These are phyloP conservation scores for Dione vanillae DNA, from an alignment of 2,888 invertebrate species.

Conservation along the genomic window DNA sequence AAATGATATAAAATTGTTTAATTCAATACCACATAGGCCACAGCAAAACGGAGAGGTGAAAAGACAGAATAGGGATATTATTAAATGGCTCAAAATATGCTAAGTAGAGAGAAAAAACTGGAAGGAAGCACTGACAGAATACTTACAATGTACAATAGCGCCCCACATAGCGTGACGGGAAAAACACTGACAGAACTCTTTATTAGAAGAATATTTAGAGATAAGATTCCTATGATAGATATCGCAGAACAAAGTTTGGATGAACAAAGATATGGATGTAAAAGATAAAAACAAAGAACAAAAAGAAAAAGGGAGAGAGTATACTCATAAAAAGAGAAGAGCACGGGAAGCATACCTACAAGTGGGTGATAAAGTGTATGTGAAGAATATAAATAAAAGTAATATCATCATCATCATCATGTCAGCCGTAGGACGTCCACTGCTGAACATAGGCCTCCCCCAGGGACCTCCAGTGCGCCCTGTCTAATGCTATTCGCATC, in stretches of 20 bases:
- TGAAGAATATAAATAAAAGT: constrained; percentile 35
- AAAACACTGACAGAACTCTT: no score
- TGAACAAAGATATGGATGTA: constrained; percentile 36
- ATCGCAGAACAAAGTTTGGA: constrained; percentile 34
- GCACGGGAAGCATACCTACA: constrained; percentile 23
- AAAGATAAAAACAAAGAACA: constrained; percentile 39
- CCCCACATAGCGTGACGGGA: constrained; percentile 52
- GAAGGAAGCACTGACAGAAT: constrained; percentile 38
- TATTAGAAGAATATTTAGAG: no score
- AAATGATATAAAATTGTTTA: no score
- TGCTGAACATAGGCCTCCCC: no score
- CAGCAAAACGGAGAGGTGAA: constrained; percentile 15
- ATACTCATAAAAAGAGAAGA: constrained; percentile 40
- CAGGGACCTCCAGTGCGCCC: no score
- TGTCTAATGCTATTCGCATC: no score
- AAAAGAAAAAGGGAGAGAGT: constrained; percentile 44
- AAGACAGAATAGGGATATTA: constrained; percentile 42
- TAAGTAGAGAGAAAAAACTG: constrained; percentile 26
- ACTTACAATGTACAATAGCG: constrained; percentile 52
- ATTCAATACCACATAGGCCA: background rate
- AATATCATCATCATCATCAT: no score
- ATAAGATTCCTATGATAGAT: no score
- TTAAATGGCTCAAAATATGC: constrained; percentile 40
- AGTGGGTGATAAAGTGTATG: constrained; percentile 42
- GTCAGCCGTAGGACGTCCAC: no score